Base-by-base conservation (phyloP, 1,140 invertebrate genomes). In the Drosophila chauvacae region DNA sequence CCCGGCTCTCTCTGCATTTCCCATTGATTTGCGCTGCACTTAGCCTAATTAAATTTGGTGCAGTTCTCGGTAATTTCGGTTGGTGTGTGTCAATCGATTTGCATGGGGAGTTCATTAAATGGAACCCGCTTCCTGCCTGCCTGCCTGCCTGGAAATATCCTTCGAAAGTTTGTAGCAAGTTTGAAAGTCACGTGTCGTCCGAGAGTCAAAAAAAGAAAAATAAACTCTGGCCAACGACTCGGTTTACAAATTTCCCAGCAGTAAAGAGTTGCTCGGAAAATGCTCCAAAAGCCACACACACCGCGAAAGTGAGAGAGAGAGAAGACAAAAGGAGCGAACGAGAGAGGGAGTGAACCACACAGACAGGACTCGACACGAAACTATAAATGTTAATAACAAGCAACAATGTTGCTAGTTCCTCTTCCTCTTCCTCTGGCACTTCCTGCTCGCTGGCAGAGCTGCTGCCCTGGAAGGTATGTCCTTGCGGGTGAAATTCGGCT, bases 341-440 rank as follows among this genome's bases (percentile, higher is more conserved):
- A 28, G 28, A 28, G 28, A 28, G 9, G 20, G 11, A 4, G 14
- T 14, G 13, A 28, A 35, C 13, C 44, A 28, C 37, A 41, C 30
- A 50, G 61, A 44, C 72, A 55, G 37, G 59, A 51, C 47, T 87
- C 84, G 65, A 84, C 84, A 88, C 77, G 80, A 86, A 86, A 88
- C 84, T 87, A 87, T 87, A 88, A 88, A 87, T 87, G 84, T 88
- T 88, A 88, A 88, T 88, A 87, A 87, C 84, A 66, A 84, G 84
- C 77, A 87, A 87, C 84, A 87, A 83, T 87, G 84, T 87, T 84
- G 80, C 61, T 70, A 80, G 84, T 61, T 68, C 62, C 70, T 86
- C 72, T 87, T 86, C 58, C 48, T 59, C 57, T 87, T 86, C 58
- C 48, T 59, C 57, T 37, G 42, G 30, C 53, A 39, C 45, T 74